A percentile compares a stretch with the other conserved stretches of the same genome.
phyloP scores from a whole-genome alignment of 2,113 vertebrate species.

The Tricholaema leucomelas region DNA sequence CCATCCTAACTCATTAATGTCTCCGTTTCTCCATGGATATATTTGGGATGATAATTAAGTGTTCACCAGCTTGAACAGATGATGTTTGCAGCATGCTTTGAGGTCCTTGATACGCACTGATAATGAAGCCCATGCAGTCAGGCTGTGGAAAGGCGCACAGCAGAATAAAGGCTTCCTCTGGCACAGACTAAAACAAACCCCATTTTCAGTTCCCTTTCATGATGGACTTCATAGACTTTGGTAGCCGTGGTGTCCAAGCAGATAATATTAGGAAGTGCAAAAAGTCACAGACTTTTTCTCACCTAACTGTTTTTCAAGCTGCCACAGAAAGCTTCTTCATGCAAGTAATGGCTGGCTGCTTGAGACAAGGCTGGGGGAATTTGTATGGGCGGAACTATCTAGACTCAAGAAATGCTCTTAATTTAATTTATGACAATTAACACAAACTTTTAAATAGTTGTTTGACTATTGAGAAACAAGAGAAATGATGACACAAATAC shows the following conservation, averaged over 20 bases:
- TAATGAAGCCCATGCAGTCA: slow-evolving; percentile 51
- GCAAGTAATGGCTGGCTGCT: accelerated
- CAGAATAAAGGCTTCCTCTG: slow-evolving; percentile 30
- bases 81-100: slow-evolving; percentile 20
- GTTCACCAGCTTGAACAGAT: slow-evolving; percentile 39
- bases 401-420: not conserved
- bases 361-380: not conserved
- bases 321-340: not conserved
- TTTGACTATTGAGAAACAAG: not conserved
- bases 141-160: slow-evolving; percentile 7
- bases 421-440: not conserved
- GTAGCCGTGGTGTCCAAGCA: slow-evolving; percentile 10
- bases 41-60: slow-evolving; percentile 45
- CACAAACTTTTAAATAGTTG: not conserved
- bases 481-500: not conserved
- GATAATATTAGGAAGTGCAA: not conserved
- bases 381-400: not conserved
- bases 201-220: slow-evolving; percentile 34
- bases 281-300: not conserved
- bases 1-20: slow-evolving; percentile 23
- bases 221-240: slow-evolving; percentile 21
- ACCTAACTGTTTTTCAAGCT: not conserved
- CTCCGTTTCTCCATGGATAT: slow-evolving; percentile 9
- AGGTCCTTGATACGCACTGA: slow-evolving; percentile 42
- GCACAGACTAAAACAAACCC: slow-evolving; percentile 37